Evolutionary conservation across 2,113 vertebrate genomes (phyloP), one percentile per base, ranked within the genome.

Genomic region (Dolichallabes microphthalmus): DNA sequence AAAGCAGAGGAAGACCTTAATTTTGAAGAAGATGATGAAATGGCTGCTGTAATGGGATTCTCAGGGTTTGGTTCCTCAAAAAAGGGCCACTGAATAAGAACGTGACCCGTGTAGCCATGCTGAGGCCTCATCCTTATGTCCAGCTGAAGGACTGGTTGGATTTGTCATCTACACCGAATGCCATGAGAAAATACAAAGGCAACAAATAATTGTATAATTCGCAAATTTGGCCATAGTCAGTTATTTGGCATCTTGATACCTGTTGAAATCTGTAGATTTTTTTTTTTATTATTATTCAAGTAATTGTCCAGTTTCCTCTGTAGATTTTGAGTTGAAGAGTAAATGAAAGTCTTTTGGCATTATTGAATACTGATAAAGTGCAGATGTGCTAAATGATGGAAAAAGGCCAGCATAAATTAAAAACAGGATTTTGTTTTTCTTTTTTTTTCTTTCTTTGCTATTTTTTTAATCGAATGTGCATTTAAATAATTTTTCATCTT

Each of bases 1-100:
- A 95, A 96, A 86, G 98, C 97, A 0, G 98, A 99, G 87, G 98
- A 98, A 57, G 98, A 99, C 60, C 90, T 97, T 89, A 95, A 96
- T 3, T 96, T 98, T 27, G 97, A 99, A 92, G 98, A 98, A 60
- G 96, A 99, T 1, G 97, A 98, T 4, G 98, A 99, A 88, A 99
- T 99, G 98, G 97, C 98, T 25, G 98, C 98, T 11, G 96, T 99
- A 83, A 99, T 99, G 98, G 98, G 98, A 22, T 99, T 99, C 92
- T 98, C 97, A 53, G 97, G 98, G 4, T 99, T 99, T 0, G 96
- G 97, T 78, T 97, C 97, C 0, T 96, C 97, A 63, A 99, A 99
- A 93, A 99, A 98, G 94, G 95, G 86, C 89, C 96, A 98, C 93
- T 99, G 95, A 98, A 55, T 58, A 12, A 10, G 2, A 32, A 53